A percentile compares a stretch with the other conserved stretches of the same genome.
Conservation (phyloP, 2,888 invertebrate genomes). For the Nomada hirtipes region DNA sequence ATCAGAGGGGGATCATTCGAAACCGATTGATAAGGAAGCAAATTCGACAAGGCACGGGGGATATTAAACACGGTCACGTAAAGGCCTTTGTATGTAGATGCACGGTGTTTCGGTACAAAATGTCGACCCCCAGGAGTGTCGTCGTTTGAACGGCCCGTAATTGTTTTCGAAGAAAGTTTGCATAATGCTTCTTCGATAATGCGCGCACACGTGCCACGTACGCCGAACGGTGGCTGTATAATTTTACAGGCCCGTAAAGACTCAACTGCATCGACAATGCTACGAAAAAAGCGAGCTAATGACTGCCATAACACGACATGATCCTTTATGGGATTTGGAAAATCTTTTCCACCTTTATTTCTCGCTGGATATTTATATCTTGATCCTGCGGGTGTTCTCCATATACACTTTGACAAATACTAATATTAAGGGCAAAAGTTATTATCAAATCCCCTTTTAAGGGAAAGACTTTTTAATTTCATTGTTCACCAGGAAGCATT, state of each 20-base stretch:
- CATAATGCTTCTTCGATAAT: conserved; percentile 79
- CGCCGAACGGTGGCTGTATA: conserved; percentile 57
- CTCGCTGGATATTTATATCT: neutral
- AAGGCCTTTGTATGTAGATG: conserved; percentile 32
- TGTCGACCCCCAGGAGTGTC: conserved; percentile 4
- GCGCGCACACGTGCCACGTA: conserved; percentile 67
- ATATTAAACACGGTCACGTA: conserved; percentile 50
- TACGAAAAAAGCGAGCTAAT: conserved; percentile 62
- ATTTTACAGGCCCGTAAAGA: conserved; percentile 65
- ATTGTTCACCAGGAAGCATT: too few relatives aligned
- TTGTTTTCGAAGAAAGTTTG: conserved; percentile 65
- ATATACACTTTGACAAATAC: neutral
- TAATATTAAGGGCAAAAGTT: neutral
- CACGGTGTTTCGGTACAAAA: conserved; percentile 1
- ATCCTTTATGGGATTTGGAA: conserved; percentile 40
- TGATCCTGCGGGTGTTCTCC: neutral
- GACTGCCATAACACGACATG: conserved; percentile 56
- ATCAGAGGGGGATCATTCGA: neutral
- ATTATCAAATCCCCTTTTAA: neutral
- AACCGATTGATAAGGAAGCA: neutral
- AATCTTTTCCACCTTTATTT: conserved; percentile 58
- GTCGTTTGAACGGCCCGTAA: conserved; percentile 35
- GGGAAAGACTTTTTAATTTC: neutral
- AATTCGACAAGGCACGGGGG: neutral
- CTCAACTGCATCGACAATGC: conserved; percentile 22